Conservation (phyloP, 2,888 invertebrate species). For the Drosophila acutilabella region DNA sequence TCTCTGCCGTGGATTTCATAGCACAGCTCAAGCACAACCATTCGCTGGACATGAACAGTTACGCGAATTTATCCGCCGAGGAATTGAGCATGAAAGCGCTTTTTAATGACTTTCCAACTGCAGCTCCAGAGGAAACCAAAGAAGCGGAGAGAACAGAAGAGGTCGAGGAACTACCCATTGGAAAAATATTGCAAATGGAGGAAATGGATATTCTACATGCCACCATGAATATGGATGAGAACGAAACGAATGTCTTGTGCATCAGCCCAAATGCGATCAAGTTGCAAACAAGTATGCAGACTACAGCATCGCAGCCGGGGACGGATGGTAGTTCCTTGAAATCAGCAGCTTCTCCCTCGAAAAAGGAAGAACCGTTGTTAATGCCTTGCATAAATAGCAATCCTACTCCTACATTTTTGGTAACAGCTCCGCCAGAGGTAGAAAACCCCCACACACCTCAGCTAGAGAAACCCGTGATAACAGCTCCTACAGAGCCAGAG, state of each 20-base stretch:
- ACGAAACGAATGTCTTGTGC: conserved; percentile 59
- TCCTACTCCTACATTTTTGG: conserved; percentile 8
- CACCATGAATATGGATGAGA: conserved; percentile 62
- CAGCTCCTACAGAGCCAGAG: neutral
- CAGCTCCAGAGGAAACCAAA: neutral
- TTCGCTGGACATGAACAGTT: conserved; percentile 48
- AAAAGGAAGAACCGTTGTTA: neutral
- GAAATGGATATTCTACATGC: conserved; percentile 69
- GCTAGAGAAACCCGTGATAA: neutral
- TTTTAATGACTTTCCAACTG: conserved; percentile 38
- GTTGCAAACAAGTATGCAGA: conserved; percentile 35
- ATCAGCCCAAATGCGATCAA: conserved; percentile 67
- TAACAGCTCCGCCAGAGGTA: conserved; percentile 2
- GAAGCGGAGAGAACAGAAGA: neutral
- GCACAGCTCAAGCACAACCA: conserved; percentile 63
- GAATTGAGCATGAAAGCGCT: conserved; percentile 74
- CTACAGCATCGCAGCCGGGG: neutral
- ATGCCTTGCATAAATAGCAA: neutral
- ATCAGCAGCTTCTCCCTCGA: neutral
- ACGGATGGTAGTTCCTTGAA: neutral
- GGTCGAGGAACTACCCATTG: conserved; percentile 56
- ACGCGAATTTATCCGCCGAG: conserved; percentile 72
- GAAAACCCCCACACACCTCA: neutral
- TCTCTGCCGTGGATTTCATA: conserved; percentile 81
- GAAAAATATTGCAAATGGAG: conserved; percentile 65